Conservation (phyloP, 2,888 invertebrate species). For the Hypomecis atomaria region DNA sequence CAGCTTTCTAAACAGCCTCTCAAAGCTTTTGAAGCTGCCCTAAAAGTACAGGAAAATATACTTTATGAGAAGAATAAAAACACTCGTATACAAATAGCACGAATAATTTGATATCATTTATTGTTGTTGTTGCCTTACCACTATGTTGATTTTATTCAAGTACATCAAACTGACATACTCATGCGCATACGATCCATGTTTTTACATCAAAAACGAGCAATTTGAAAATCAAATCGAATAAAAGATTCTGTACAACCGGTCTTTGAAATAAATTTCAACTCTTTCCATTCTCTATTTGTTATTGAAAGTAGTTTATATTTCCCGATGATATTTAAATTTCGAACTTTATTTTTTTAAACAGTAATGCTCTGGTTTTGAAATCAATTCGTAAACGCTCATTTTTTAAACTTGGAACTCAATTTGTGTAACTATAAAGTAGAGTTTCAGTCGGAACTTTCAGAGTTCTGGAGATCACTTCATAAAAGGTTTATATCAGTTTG, state of each 20-base stretch:
- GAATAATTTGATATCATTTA: too few species aligned
- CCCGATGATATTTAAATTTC: slow-evolving; percentile 63
- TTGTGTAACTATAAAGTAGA: slow-evolving; percentile 3
- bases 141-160: slow-evolving; percentile 1
- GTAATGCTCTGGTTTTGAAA: slow-evolving; percentile 61
- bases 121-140: too few species aligned
- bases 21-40: too few species aligned
- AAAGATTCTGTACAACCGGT: too few species aligned
- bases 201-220: slow-evolving; percentile 28
- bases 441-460: not conserved
- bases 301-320: slow-evolving; percentile 13
- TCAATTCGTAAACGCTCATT: slow-evolving; percentile 52
- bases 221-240: slow-evolving; percentile 27
- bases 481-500: slow-evolving; percentile 37
- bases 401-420: slow-evolving; percentile 27
- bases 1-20: too few species aligned
- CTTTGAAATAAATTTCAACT: slow-evolving; percentile 1
- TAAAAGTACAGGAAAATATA: too few species aligned
- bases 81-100: too few species aligned
- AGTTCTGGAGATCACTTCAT: slow-evolving; percentile 59
- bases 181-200: slow-evolving; percentile 27
- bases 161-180: not conserved
- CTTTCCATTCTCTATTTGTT: not conserved
- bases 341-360: slow-evolving; percentile 60
- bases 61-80: too few species aligned